Evolutionary conservation across 2,797 vertebrate genomes (phyloP).

Genomic region (Moxostoma hubbsi): DNA sequence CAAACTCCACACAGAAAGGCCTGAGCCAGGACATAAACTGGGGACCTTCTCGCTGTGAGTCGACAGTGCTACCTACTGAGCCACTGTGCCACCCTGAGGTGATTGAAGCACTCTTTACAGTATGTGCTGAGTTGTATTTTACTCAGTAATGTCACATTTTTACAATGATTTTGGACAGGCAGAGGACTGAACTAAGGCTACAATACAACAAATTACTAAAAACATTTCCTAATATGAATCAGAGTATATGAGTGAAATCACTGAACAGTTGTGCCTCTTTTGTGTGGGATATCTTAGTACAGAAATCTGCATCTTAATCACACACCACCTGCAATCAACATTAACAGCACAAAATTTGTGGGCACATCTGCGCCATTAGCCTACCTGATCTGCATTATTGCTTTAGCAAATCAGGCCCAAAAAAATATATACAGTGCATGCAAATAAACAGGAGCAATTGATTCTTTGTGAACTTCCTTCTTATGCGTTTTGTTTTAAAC

Average conservation of each 20-base stretch:
- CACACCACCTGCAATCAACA: too few relatives aligned
- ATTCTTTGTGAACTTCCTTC: too few relatives aligned
- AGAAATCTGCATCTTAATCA: neutral
- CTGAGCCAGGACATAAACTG: too few relatives aligned
- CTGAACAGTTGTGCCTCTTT: neutral
- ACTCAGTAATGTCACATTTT: neutral
- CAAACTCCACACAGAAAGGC: too few relatives aligned
- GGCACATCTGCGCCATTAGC: too few relatives aligned
- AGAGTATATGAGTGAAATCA: neutral
- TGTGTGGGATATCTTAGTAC: neutral
- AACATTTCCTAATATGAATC: neutral
- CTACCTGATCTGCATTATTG: too few relatives aligned
- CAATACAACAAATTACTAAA: neutral
- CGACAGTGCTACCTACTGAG: too few relatives aligned
- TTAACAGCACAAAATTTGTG: too few relatives aligned
- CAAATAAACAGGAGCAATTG: too few relatives aligned
- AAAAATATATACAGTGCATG: too few relatives aligned
- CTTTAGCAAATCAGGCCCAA: too few relatives aligned
- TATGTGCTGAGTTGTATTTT: slow-evolving; percentile 7
- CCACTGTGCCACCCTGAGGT: neutral
- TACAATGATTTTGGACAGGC: neutral
- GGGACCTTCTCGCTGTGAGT: too few relatives aligned
- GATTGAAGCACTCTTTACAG: slow-evolving; percentile 18
- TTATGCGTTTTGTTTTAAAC: neutral
- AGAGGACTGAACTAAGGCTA: slow-evolving; percentile 1